Base-by-base conservation (phyloP, 2,797 vertebrate species). In the Pangasius djambal region DNA sequence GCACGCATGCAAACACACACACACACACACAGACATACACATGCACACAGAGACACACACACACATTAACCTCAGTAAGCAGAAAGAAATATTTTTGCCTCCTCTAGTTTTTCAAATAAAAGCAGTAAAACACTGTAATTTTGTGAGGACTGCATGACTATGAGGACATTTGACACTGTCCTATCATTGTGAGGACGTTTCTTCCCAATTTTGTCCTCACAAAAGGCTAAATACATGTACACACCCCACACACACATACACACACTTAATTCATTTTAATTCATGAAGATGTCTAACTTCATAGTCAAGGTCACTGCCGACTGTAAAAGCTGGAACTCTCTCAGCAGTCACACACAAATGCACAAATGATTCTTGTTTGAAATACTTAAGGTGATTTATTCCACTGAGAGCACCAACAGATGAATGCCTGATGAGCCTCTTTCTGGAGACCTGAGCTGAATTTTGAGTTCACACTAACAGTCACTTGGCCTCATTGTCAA, bases 291-390 rank as follows among this genome's bases (percentile, higher is more conserved):
- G 61, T 50, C 69, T 52, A 55, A 72, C 72, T 89, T 86, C 87
- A 89, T 34, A 89, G 86, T 48, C 85, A 88, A 92, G 90, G 90
- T 90, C 85, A 90, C 92, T 91, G 94, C 86, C 88, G 85, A 90
- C 86, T 88, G 89, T 63, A 90, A 93, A 81, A 88, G 90, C 88
- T 69, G 75, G 48, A 65, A 85, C 88, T 89, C 70, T 93, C 79
- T 59, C 84, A 82, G 83, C 67, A 57, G 86, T 91, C 48, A n/a
- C 86, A 87, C 81, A 87, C 83, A 83, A 91, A 84, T 61, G 86
- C 83, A 83, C 81, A 87, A 87, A 89, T 77, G 67, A 87, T 90
- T 91, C 83, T 77, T 86, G 86, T 87, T 86, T 65, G 61, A 88
- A 86, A 88, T 88, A 87, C 89, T 89, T 89, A 90, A 88, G 89